Percentiles rank a stretch among this genome's conserved stretches.
Evolutionary conservation across 1,140 invertebrate genomes (phyloP).

Genomic region (Holotrichia oblita): DNA sequence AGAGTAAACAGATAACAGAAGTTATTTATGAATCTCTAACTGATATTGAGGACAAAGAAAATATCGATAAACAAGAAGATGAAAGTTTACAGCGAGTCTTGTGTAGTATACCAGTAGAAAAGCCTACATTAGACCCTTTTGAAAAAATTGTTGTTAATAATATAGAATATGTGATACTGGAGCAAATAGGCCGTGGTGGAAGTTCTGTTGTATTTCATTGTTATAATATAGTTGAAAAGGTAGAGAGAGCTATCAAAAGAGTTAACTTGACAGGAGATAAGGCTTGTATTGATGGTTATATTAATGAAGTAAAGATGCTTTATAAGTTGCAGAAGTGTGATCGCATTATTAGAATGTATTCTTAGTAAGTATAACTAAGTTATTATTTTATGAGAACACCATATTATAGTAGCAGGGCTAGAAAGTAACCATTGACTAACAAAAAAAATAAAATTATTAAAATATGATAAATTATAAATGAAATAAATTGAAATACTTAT

Average conservation of each 20-base stretch:
- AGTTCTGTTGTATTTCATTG: slow-evolving; percentile 58
- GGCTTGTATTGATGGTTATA: slow-evolving; percentile 77
- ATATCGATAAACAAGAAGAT: background rate
- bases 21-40: background rate
- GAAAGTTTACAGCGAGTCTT: background rate
- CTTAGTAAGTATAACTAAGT: slow-evolving; percentile 78
- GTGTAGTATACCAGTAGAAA: slow-evolving; percentile 30
- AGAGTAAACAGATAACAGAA: slow-evolving; percentile 5
- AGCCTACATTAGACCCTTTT: slow-evolving; percentile 32
- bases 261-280: slow-evolving; percentile 75
- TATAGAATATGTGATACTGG: slow-evolving; percentile 53
- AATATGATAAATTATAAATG: too few relatives aligned
- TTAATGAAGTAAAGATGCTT: slow-evolving; percentile 92
- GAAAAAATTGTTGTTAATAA: slow-evolving; percentile 51
- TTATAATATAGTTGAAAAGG: slow-evolving; percentile 48
- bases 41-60: slow-evolving; percentile 9
- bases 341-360: slow-evolving; percentile 85
- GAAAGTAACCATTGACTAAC: too few relatives aligned
- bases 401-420: too few relatives aligned
- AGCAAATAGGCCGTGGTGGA: slow-evolving; percentile 56
- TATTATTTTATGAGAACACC: too few relatives aligned
- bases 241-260: slow-evolving; percentile 55
- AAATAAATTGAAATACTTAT: too few relatives aligned
- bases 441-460: too few relatives aligned
- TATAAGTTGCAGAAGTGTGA: slow-evolving; percentile 83